Conservation (phyloP, 1,140 invertebrate species). For the Trichonephila inaurata region DNA sequence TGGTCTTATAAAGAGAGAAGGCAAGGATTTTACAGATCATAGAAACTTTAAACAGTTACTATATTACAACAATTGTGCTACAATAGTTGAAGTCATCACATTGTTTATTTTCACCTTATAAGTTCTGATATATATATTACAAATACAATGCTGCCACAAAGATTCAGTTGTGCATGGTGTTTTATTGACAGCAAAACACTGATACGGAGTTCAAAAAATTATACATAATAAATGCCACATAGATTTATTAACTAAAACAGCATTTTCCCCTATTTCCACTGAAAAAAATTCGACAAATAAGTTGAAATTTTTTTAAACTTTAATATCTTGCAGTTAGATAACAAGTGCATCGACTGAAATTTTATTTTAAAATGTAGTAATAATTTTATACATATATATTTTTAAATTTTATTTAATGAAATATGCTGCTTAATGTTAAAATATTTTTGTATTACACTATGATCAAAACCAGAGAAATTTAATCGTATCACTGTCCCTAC, state of each 20-base stretch:
- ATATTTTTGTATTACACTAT: too few relatives aligned
- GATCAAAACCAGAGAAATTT: too few relatives aligned
- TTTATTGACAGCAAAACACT: conserved; percentile 29
- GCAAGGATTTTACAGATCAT: conserved; percentile 69
- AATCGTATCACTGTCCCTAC: too few relatives aligned
- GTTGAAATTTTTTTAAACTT: not conserved
- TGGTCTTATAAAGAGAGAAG: conserved; percentile 71
- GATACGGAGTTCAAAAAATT: not conserved
- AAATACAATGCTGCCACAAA: conserved; percentile 31
- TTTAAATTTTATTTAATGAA: too few relatives aligned
- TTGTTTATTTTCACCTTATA: conserved; percentile 59
- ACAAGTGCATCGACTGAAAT: conserved; percentile 53
- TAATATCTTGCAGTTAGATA: conserved; percentile 58
- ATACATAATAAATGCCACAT: not conserved
- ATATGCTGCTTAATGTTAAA: too few relatives aligned
- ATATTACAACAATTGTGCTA: conserved; percentile 72
- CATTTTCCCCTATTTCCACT: not conserved
- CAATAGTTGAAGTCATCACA: conserved; percentile 71
- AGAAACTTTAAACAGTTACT: conserved; percentile 73
- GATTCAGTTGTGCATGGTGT: conserved; percentile 37
- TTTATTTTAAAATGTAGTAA: not conserved
- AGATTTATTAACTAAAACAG: not conserved
- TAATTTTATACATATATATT: too few relatives aligned
- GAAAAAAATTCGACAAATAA: not conserved
- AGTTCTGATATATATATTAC: conserved; percentile 66